phyloP scores from a whole-genome alignment of 2,797 vertebrate genomes.

The Schizopygopsis malacanthus region DNA sequence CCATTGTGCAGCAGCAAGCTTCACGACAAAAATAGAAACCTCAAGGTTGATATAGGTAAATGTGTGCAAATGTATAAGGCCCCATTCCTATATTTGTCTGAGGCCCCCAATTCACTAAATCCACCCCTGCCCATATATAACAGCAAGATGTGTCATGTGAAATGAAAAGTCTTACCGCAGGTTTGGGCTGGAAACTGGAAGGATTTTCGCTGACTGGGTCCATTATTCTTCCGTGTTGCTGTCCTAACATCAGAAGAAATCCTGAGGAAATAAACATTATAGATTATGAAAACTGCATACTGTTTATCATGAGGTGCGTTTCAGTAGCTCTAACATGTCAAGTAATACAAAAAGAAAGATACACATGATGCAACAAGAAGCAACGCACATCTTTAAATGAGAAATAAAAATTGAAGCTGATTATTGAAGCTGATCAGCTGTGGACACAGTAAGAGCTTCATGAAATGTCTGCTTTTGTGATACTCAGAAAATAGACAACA shows the following conservation, averaged over 20 bases:
- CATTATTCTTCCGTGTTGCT: conserved; percentile 29
- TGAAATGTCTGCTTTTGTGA: not conserved
- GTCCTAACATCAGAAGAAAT: not conserved
- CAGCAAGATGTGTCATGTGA: not conserved
- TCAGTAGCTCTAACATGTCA: not conserved
- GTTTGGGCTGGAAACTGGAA: conserved; percentile 24
- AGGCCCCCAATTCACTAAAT: too few relatives aligned
- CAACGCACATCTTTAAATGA: not conserved
- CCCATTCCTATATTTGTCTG: too few relatives aligned
- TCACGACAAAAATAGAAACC: too few relatives aligned
- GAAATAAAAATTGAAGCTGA: not conserved
- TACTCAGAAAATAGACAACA: not conserved
- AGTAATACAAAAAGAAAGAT: not conserved
- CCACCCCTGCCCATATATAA: not conserved
- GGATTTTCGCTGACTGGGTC: not conserved
- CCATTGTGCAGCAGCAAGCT: too few relatives aligned
- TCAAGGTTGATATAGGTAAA: too few relatives aligned
- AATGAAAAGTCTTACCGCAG: conserved; percentile 39
- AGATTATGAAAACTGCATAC: not conserved
- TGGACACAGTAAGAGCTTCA: not conserved
- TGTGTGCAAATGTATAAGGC: too few relatives aligned
- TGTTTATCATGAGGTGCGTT: not conserved
- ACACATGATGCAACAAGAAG: not conserved
- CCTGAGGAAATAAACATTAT: not conserved
- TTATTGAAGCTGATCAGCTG: not conserved